phyloP scores from a whole-genome alignment of 2,888 invertebrate species.

The Dilophus febrilis region DNA sequence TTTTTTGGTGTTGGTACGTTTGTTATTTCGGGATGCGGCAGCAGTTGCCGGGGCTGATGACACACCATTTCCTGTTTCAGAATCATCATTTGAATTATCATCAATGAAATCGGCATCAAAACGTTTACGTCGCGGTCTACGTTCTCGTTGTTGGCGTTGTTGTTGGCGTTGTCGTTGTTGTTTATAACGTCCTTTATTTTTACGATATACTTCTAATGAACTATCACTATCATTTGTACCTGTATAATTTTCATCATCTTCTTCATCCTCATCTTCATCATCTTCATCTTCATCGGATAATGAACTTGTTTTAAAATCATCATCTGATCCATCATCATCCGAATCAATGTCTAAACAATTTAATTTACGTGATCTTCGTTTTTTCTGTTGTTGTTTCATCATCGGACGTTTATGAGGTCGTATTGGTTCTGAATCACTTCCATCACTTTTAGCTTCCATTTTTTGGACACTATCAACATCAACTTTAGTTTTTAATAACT shows the following conservation, averaged over 20 bases:
- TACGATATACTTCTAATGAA: slow-evolving; percentile 31
- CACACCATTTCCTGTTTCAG: slow-evolving; percentile 31
- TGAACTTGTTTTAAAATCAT: slow-evolving; percentile 71
- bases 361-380: slow-evolving; percentile 63
- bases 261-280: slow-evolving; percentile 20
- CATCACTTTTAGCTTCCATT: slow-evolving; percentile 9
- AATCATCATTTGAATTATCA: slow-evolving; percentile 35
- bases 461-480: slow-evolving; percentile 5
- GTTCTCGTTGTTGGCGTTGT: slow-evolving; percentile 23
- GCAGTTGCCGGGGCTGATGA: no score
- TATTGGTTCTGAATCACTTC: slow-evolving; percentile 23
- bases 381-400: slow-evolving; percentile 23
- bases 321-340: slow-evolving; percentile 71
- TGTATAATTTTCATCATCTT: slow-evolving; percentile 42
- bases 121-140: slow-evolving; percentile 24
- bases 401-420: slow-evolving; percentile 15
- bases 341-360: slow-evolving; percentile 69
- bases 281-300: slow-evolving; percentile 38
- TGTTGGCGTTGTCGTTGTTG: slow-evolving; percentile 33
- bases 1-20: slow-evolving; percentile 24
- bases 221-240: slow-evolving; percentile 39
- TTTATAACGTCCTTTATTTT: slow-evolving; percentile 31
- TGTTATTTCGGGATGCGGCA: no score
- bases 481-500: no score
- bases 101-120: slow-evolving; percentile 25